Conservation (phyloP, 2,888 invertebrate genomes). For the Sepioteuthis lessoniana region DNA sequence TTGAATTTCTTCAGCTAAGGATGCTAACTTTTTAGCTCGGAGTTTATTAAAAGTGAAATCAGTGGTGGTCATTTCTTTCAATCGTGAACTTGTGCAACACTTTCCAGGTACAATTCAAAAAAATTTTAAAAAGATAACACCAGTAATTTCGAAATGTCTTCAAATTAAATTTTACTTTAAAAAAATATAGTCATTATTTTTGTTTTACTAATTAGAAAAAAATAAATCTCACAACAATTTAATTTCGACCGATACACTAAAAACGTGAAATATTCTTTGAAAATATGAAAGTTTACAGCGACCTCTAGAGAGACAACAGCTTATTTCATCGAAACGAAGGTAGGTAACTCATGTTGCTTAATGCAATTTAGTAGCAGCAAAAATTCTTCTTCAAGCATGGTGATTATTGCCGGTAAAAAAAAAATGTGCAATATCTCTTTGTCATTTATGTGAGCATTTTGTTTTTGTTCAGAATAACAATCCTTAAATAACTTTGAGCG, state of each 20-base stretch:
- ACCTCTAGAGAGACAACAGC: not conserved
- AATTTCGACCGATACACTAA: not conserved
- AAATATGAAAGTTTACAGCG: not conserved
- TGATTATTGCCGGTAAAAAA: not conserved
- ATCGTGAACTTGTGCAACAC: too few species aligned
- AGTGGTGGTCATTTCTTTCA: not conserved
- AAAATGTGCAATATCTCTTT: not conserved
- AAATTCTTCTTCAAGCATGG: not conserved
- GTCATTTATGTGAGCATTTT: not conserved
- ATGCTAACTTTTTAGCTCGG: constrained; percentile 47
- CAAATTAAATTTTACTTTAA: not conserved
- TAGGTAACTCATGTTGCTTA: not conserved
- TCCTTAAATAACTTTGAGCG: not conserved
- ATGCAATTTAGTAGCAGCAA: not conserved
- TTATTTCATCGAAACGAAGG: not conserved
- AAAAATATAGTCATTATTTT: not conserved
- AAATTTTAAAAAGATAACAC: too few species aligned
- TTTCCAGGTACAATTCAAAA: not conserved
- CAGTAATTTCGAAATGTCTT: not conserved
- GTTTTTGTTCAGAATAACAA: not conserved
- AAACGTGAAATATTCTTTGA: not conserved
- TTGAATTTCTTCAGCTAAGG: not conserved
- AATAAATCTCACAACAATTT: too few species aligned
- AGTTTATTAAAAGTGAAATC: not conserved
- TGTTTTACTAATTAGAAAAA: too few species aligned